phyloP scores from a whole-genome alignment of 2,797 vertebrate species.

The Falco columbarius region DNA sequence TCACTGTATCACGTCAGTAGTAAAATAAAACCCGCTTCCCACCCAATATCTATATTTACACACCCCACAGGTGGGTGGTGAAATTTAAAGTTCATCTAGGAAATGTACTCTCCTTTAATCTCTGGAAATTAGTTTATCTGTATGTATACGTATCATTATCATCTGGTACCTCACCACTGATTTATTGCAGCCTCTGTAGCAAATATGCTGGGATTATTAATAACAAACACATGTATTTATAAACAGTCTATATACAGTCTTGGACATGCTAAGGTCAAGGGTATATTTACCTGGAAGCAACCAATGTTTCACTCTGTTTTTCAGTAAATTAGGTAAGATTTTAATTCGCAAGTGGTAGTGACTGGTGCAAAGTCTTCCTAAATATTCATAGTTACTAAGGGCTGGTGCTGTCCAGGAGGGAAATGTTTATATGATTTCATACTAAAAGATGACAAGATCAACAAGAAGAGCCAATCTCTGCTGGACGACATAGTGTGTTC shows the following conservation, averaged over 20 bases:
- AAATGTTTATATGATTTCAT: background rate
- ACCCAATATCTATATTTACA: conserved; percentile 58
- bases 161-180: background rate
- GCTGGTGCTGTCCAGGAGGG: background rate
- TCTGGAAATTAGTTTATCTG: conserved; percentile 41
- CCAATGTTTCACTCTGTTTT: background rate
- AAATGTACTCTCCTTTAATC: conserved; percentile 54
- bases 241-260: background rate
- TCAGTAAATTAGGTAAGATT: background rate
- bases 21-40: conserved; percentile 52
- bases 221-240: conserved; percentile 41
- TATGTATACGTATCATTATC: background rate
- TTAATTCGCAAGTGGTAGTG: background rate
- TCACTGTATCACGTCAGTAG: conserved; percentile 30
- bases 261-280: background rate
- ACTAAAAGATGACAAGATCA: background rate
- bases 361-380: background rate
- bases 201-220: conserved; percentile 35
- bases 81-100: conserved; percentile 53
- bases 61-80: conserved; percentile 60
- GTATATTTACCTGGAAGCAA: background rate
- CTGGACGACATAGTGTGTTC: background rate
- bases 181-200: conserved; percentile 45
- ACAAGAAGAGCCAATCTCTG: background rate
- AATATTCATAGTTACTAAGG: background rate